These are phyloP conservation scores for Ditylenchus weischeri DNA, from an alignment of 2,888 invertebrate species.

Conservation along the genomic window DNA sequence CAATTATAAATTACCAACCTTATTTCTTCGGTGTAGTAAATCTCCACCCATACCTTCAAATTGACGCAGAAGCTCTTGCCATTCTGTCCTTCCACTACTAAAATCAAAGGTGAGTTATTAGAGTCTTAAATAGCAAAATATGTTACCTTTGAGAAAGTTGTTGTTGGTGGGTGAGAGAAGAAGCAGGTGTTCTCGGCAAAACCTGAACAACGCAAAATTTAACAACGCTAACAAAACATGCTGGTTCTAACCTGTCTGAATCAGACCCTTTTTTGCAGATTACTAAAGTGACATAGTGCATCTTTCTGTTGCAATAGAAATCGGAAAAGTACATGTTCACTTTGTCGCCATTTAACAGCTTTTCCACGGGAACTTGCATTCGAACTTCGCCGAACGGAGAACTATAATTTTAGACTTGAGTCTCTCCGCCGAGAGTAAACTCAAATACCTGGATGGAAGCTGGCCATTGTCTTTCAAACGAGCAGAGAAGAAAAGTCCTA, in stretches of 20 bases:
- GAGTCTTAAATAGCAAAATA: no score
- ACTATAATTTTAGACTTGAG: neutral
- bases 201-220: neutral
- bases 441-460: neutral
- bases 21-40: slow-evolving; percentile 2
- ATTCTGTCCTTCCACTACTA: neutral
- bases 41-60: neutral
- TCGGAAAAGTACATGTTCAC: slow-evolving; percentile 4
- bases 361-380: slow-evolving; percentile 1
- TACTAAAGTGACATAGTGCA: slow-evolving; percentile 5
- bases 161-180: neutral
- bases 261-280: neutral
- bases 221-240: neutral
- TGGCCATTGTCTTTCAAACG: slow-evolving; percentile 3
- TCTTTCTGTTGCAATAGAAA: neutral
- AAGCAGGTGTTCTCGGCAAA: neutral
- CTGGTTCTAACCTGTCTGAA: neutral
- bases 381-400: neutral
- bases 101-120: no score
- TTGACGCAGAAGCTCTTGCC: slow-evolving; percentile 2
- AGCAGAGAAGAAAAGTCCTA: slow-evolving; percentile 9
- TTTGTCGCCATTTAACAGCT: neutral
- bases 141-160: slow-evolving; percentile 1
- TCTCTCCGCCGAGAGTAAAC: no score
- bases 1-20: no score